These are phyloP conservation scores for Chloroclysta siterata DNA, from an alignment of 2,888 invertebrate species.

Conservation along the genomic window DNA sequence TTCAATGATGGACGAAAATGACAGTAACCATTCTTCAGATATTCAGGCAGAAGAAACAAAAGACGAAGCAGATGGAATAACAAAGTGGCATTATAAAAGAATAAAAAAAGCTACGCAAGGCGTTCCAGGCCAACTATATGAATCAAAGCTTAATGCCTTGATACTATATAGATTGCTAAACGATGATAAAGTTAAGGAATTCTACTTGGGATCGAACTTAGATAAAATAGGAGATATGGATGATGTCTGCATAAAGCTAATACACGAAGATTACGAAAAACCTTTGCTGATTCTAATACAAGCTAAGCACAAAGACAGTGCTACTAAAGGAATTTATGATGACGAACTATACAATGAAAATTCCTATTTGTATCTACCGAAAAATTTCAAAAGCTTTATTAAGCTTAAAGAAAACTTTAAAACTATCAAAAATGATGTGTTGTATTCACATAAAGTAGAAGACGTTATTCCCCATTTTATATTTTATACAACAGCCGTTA, in stretches of 20 bases:
- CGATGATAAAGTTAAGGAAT: not conserved
- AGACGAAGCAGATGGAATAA: not conserved
- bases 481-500: conserved; percentile 1
- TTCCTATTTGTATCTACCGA: conserved; percentile 1
- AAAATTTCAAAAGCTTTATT: not conserved
- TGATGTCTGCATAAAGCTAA: conserved; percentile 6
- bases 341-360: not conserved
- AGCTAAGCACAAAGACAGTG: conserved; percentile 8
- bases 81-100: not conserved
- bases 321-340: not conserved
- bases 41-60: not conserved
- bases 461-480: not conserved
- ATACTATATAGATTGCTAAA: conserved; percentile 8
- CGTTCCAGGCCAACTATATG: conserved; percentile 5
- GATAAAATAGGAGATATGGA: conserved; percentile 5
- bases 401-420: not conserved
- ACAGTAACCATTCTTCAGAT: not conserved
- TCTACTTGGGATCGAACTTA: conserved; percentile 3
- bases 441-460: not conserved
- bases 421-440: not conserved
- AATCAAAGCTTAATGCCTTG: conserved; percentile 2
- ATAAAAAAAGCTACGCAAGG: not conserved
- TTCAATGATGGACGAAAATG: not conserved
- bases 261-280: conserved; percentile 3
- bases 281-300: conserved; percentile 1